Evolutionary conservation across 2,113 vertebrate genomes (phyloP).

Genomic region (Synodontis membranacea): DNA sequence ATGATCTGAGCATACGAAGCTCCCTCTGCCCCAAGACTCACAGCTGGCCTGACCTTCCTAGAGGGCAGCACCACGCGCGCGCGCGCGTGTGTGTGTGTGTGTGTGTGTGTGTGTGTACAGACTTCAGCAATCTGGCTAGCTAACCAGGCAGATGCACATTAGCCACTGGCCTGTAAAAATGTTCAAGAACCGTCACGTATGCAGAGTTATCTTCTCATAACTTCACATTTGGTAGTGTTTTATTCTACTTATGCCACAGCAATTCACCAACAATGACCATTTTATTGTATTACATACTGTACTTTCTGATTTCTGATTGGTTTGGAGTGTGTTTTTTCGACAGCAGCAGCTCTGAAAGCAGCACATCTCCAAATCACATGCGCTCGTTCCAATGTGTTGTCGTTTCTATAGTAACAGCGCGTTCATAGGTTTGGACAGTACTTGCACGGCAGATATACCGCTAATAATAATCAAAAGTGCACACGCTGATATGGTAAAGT

Average conservation of each 20-base stretch:
- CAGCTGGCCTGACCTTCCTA: slow-evolving; percentile 42
- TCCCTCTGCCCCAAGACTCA: neutral
- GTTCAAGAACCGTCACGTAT: slow-evolving; percentile 33
- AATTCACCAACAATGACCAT: neutral
- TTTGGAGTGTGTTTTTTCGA: neutral
- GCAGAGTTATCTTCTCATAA: neutral
- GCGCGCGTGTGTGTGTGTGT: slow-evolving; percentile 32
- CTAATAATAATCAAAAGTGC: neutral
- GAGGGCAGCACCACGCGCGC: neutral
- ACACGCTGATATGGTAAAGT: neutral
- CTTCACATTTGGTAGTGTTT: neutral
- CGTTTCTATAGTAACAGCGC: neutral
- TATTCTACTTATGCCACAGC: neutral
- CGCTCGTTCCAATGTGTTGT: neutral
- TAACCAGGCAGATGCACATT: slow-evolving; percentile 44
- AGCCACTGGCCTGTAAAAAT: slow-evolving; percentile 28
- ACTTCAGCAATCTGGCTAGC: slow-evolving; percentile 24
- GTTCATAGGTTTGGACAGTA: neutral
- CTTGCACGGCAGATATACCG: neutral
- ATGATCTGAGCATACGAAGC: neutral
- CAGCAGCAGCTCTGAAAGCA: neutral
- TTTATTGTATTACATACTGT: too few species aligned
- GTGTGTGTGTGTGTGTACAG: neutral
- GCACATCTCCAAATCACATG: too few species aligned
- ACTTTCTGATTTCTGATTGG: neutral